phyloP scores from a whole-genome alignment of 1,140 invertebrate species.

The Spodoptera litura region DNA sequence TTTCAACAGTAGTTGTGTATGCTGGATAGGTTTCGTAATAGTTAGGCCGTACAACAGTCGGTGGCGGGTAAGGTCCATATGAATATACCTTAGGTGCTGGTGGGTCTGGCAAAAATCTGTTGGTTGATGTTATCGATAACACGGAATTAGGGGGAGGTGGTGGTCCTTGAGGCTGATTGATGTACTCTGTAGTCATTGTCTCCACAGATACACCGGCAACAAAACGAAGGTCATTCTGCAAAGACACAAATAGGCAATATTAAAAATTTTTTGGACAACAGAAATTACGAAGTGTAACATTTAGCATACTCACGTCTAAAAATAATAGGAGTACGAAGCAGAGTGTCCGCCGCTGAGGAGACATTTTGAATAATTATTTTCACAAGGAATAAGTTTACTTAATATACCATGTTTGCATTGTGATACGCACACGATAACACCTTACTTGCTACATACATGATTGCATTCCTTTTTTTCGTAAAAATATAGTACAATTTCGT shows the following conservation, averaged over 20 bases:
- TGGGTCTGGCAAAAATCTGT: neutral
- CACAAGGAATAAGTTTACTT: conserved; percentile 53
- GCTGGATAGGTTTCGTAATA: no score
- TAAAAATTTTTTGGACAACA: neutral
- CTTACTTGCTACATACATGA: conserved; percentile 46
- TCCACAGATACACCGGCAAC: neutral
- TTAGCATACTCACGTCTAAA: conserved; percentile 58
- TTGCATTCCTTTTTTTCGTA: conserved; percentile 34
- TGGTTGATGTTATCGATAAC: neutral
- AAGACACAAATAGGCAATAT: conserved; percentile 10
- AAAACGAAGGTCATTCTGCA: conserved; percentile 4
- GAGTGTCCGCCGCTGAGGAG: conserved; percentile 57
- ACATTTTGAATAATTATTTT: conserved; percentile 64
- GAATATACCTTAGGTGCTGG: neutral
- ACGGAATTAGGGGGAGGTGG: neutral
- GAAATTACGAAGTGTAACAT: neutral
- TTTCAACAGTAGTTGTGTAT: no score
- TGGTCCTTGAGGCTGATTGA: neutral
- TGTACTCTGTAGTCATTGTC: neutral
- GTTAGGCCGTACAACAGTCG: no score
- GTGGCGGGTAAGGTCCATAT: neutral
- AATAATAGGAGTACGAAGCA: conserved; percentile 52
- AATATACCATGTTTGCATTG: conserved; percentile 56
- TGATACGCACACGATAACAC: conserved; percentile 48
- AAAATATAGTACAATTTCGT: neutral